Percentiles rank a stretch among this genome's conserved stretches.
Evolutionary conservation across 2,797 vertebrate genomes (phyloP).

Genomic region (Sylvia borin): DNA sequence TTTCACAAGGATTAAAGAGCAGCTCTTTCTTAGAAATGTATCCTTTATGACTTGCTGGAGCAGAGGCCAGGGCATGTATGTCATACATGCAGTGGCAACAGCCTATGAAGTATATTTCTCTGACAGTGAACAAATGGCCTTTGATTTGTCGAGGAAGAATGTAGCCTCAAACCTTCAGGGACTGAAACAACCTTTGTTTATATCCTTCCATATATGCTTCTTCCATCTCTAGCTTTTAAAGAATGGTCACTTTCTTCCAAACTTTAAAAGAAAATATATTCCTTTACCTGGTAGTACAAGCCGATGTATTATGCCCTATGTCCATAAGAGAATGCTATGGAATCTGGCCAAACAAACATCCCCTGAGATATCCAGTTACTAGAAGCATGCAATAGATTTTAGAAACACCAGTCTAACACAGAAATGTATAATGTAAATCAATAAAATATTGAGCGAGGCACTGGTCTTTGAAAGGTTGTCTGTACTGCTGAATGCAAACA

Average conservation of each 20-base stretch:
- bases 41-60: slow-evolving; percentile 26
- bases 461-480: not conserved
- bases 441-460: not conserved
- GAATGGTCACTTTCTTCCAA: not conserved
- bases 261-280: not conserved
- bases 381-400: not conserved
- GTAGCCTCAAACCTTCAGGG: not conserved
- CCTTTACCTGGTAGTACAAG: not conserved
- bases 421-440: not conserved
- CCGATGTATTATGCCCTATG: not conserved
- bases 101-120: not conserved
- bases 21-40: not conserved
- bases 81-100: not conserved
- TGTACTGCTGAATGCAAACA: not conserved
- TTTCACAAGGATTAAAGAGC: not conserved
- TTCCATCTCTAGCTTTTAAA: not conserved
- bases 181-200: not conserved
- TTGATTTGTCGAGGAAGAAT: not conserved
- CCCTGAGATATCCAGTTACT: not conserved
- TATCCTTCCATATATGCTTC: not conserved
- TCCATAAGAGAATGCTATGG: not conserved
- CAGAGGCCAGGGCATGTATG: not conserved
- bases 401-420: not conserved
- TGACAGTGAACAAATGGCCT: not conserved
- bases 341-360: not conserved